These are phyloP conservation scores for Criorhina ranunculi DNA, from an alignment of 2,888 invertebrate genomes.

Conservation along the genomic window DNA sequence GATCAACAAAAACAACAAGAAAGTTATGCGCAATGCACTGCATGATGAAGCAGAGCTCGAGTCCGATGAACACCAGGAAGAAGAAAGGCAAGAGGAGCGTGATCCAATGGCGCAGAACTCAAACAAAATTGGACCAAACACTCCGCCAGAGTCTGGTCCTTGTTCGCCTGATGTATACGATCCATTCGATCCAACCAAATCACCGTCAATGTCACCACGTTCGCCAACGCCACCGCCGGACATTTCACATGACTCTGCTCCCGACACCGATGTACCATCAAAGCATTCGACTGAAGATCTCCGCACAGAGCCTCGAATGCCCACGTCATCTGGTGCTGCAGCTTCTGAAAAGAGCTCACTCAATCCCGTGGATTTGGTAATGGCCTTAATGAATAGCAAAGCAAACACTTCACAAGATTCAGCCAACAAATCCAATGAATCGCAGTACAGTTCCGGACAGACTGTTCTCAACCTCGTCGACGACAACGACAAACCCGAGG, in stretches of 20 bases:
- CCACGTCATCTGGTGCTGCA: constrained; percentile 39
- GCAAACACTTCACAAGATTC: constrained; percentile 79
- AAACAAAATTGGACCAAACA: constrained; percentile 89
- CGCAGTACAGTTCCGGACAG: constrained; percentile 79
- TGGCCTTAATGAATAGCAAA: constrained; percentile 86
- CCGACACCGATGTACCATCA: constrained; percentile 59
- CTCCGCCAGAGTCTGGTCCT: constrained; percentile 89
- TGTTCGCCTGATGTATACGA: constrained; percentile 94
- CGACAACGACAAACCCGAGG: constrained; percentile 79
- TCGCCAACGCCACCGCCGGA: constrained; percentile 81
- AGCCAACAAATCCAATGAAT: constrained; percentile 79
- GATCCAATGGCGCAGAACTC: constrained; percentile 78
- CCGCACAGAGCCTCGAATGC: constrained; percentile 62
- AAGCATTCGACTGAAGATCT: constrained; percentile 74
- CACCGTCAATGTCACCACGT: constrained; percentile 85
- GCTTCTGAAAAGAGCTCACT: constrained; percentile 80
- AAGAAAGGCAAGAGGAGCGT: constrained; percentile 55
- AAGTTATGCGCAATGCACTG: constrained; percentile 87
- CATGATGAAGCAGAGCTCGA: constrained; percentile 84
- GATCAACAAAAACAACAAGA: constrained; percentile 85
- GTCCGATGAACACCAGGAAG: constrained; percentile 55
- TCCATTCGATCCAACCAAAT: constrained; percentile 96
- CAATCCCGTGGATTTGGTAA: constrained; percentile 87
- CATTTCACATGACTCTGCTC: constrained; percentile 51
- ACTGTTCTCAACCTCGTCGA: constrained; percentile 75